Base-by-base conservation (phyloP, 2,888 invertebrate species). In the Exephanes ischioxanthus region DNA sequence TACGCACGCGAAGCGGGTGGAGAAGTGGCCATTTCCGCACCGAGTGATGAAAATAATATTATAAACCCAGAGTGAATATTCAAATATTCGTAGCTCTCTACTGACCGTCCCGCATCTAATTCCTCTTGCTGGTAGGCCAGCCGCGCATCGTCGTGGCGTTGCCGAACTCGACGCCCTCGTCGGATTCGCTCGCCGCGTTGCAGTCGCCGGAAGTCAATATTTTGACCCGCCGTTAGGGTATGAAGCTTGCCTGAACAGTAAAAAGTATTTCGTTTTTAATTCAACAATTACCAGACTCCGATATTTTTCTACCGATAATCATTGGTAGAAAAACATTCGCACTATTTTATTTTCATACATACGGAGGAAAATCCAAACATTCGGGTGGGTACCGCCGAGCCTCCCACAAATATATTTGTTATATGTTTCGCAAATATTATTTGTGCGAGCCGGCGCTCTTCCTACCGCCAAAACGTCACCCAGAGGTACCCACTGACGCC, bases 391-490 rank as follows among this genome's bases (percentile, higher is more conserved):
- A 22, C 68, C 68, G 16, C 68, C 68, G 11, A 51, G 68, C 48
- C 68, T 68, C 9, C 68, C 68, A 11, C 16, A 48, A 48, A 68
- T 68, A 30, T 68, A 68, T 68, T 68, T 68, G 7, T 68, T 68
- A 2, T 22, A n/a, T 14, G 22, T 41, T 33, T 33, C 33, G 5
- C 33, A 33, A 5, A 33, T 33, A 33, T 33, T 33, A 33, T 33
- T 33, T 33, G 33, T 33, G 33, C 33, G 33, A 33, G 33, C 33
- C 5, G 33, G 45, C 37, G 41, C 45, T 22, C 45, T 19, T 41
- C 67, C 67, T 33, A 33, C 33, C 4, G 33, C 33, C 33, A 33
- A 33, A 33, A 33, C 33, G 33, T 33, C 33, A 33, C 33, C 33
- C 5, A 33, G 33, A 5, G 33, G 33, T 4, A 33, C 33, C 33